These are phyloP conservation scores for Hydropsyche tenuis DNA, from an alignment of 1,140 invertebrate genomes.

Conservation along the genomic window DNA sequence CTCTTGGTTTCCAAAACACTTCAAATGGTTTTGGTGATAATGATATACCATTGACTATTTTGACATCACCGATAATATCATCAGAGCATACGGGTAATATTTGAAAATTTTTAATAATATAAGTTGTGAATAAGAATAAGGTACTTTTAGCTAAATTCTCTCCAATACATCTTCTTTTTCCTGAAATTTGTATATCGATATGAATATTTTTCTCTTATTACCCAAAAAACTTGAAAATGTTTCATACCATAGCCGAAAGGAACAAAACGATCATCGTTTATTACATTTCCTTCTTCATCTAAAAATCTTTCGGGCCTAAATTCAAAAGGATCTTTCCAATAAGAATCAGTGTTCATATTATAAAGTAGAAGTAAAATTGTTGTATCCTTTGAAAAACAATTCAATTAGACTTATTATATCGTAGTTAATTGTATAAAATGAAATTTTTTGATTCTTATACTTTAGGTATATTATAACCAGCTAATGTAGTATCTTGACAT, in stretches of 20 bases:
- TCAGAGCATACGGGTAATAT: constrained; percentile 9
- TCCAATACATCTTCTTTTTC: constrained; percentile 69
- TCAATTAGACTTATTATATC: not conserved
- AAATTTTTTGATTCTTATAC: constrained; percentile 52
- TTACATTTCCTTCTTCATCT: constrained; percentile 65
- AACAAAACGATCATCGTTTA: constrained; percentile 66
- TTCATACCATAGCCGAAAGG: constrained; percentile 74
- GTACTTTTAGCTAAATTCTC: constrained; percentile 65
- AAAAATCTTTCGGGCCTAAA: constrained; percentile 79
- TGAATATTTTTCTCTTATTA: constrained; percentile 17
- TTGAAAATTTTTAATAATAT: constrained; percentile 47
- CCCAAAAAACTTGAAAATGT: constrained; percentile 30
- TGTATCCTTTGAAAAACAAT: constrained; percentile 64
- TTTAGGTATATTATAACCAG: constrained; percentile 71
- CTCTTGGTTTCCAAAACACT: constrained; percentile 30
- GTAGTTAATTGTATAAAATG: no score
- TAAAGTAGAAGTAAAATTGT: constrained; percentile 72
- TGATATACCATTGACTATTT: constrained; percentile 33
- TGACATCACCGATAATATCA: not conserved
- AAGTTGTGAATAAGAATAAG: constrained; percentile 64
- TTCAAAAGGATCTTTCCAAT: constrained; percentile 71
- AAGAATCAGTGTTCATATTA: constrained; percentile 71
- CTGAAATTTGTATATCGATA: constrained; percentile 55
- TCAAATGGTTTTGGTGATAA: constrained; percentile 37
- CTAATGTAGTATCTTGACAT: constrained; percentile 62